Base-by-base conservation (phyloP, 2,797 vertebrate genomes). In the Labeo calbasu region DNA sequence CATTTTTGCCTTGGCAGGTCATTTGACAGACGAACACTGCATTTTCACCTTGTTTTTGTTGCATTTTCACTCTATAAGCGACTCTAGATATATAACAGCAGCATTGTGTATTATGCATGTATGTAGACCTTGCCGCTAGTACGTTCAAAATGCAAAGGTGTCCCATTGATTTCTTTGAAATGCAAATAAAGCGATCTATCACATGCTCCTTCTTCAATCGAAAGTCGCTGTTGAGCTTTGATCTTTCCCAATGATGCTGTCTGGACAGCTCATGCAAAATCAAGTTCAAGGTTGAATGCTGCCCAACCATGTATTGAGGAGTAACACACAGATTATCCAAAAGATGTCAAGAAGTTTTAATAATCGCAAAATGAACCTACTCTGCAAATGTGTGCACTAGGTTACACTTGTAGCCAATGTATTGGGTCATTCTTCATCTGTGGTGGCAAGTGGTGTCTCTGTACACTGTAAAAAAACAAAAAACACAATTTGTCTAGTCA, bases 101-200 rank as follows among this genome's bases (percentile, higher is more conserved):
- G 53, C n/a, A 14, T 14, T 71, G 23, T 46, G 25, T 46, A 77
- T 63, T 25, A 17, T 48, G 6, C 25, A n/a, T 72, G 68, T 19
- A n/a, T 32, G 5, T 28, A 82, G 57, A 36, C 12, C 66, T 75
- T 19, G 28, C 32, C 4, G 8, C 25, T 10, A 10, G 63, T 36
- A 50, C 23, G 53, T 57, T n/a, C 1, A 55, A 46, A 55, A 84
- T 65, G 15, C 55, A 48, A 77, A 21, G 40, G 14, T 73, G 36
- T 55, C 46, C 4, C 61, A 82, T 23, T 70, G 50, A 80, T 59
- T 77, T 69, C 46, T 87, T 36, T 82, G 48, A 87, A 85, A 77
- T 83, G 71, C 80, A 85, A 88, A 87, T 88, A 70, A 65, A 79
- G 63, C 11, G 66, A n/a, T 68, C 19, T 82, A 61, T 75, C 77